These are phyloP conservation scores for Gadus chalcogrammus DNA, from an alignment of 2,113 vertebrate species.

Conservation along the genomic window DNA sequence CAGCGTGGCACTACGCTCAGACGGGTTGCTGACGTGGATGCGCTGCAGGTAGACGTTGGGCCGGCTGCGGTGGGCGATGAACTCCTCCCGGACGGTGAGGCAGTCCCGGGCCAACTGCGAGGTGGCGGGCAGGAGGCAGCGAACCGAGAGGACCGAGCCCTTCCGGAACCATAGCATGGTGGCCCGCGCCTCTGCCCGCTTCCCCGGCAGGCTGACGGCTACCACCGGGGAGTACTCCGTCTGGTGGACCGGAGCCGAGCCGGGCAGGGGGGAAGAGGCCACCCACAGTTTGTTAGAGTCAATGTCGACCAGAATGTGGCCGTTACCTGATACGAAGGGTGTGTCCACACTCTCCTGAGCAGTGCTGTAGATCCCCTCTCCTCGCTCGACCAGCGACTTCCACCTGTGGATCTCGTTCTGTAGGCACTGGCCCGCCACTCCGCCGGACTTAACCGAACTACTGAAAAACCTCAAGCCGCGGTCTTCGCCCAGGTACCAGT, in stretches of 20 bases:
- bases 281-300: constrained; percentile 85
- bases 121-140: constrained; percentile 69
- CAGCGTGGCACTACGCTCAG: constrained; percentile 72
- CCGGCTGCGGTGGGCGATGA: constrained; percentile 85
- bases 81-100: constrained; percentile 84
- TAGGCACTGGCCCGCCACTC: constrained; percentile 76
- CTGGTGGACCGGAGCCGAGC: constrained; percentile 70
- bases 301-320: constrained; percentile 81
- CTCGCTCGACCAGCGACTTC: constrained; percentile 66
- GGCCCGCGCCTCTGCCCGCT: constrained; percentile 69
- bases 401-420: constrained; percentile 79
- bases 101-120: constrained; percentile 75
- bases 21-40: constrained; percentile 84
- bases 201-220: constrained; percentile 67
- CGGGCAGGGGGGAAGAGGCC: constrained; percentile 65
- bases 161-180: constrained; percentile 79
- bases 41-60: constrained; percentile 87
- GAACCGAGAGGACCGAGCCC: constrained; percentile 79
- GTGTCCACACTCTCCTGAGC: constrained; percentile 57
- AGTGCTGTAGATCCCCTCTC: constrained; percentile 64
- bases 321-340: constrained; percentile 86
- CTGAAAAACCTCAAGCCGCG: constrained; percentile 68
- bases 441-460: constrained; percentile 62
- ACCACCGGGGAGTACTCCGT: constrained; percentile 78
- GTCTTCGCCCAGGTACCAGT: constrained; percentile 83